These are phyloP conservation scores for Pachymerium ferrugineum DNA, from an alignment of 2,888 invertebrate genomes.

Conservation along the genomic window DNA sequence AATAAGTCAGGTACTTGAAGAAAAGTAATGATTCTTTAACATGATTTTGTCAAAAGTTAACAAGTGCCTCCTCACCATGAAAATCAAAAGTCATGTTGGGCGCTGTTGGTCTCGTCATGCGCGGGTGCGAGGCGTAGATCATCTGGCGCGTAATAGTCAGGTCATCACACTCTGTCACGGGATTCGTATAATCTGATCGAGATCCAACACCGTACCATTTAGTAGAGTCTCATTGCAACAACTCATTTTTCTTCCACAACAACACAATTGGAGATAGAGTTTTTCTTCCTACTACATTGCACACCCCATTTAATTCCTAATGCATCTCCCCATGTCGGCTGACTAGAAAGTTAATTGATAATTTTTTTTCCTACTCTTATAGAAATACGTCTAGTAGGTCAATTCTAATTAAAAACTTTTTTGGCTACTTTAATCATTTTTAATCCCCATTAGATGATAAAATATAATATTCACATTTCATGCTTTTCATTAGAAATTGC, in stretches of 20 bases:
- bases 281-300: too few species aligned
- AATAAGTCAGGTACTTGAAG: constrained; percentile 36
- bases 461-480: too few species aligned
- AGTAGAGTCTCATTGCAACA: background rate
- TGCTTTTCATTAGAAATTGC: background rate
- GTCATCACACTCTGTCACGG: constrained; percentile 28
- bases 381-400: too few species aligned
- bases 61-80: background rate
- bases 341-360: too few species aligned
- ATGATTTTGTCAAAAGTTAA: background rate
- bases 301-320: too few species aligned
- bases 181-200: constrained; percentile 23
- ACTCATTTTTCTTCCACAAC: background rate
- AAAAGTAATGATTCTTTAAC: background rate
- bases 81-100: constrained; percentile 15
- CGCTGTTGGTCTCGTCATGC: constrained; percentile 10
- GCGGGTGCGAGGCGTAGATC: constrained; percentile 22
- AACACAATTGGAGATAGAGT: too few species aligned
- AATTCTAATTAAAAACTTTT: too few species aligned
- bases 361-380: too few species aligned
- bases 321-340: too few species aligned
- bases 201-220: constrained; percentile 18
- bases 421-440: background rate
- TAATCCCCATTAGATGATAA: background rate
- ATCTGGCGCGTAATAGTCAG: constrained; percentile 13